Conservation (phyloP, 2,113 vertebrate species). For the Notothenia rossii region DNA sequence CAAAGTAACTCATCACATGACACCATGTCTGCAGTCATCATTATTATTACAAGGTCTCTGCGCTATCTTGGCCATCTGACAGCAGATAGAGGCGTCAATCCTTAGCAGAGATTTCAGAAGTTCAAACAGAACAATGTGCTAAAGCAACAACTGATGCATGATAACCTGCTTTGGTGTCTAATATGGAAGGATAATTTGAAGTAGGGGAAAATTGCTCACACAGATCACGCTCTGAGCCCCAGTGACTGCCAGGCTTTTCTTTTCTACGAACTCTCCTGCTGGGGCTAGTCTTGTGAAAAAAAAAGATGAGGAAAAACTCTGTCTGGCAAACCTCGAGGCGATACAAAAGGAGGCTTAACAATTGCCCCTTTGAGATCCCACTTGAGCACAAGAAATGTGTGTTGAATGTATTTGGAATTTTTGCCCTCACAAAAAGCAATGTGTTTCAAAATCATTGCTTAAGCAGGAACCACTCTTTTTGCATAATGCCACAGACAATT, state of each 20-base stretch:
- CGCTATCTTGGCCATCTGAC: too few relatives aligned
- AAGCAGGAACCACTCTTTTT: not conserved
- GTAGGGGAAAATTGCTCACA: not conserved
- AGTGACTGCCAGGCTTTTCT: constrained; percentile 29
- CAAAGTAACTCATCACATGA: not conserved
- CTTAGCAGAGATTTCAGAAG: not conserved
- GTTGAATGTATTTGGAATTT: constrained; percentile 20
- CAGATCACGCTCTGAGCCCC: constrained; percentile 58
- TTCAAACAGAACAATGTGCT: constrained; percentile 10
- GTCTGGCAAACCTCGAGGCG: constrained; percentile 38
- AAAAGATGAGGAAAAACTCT: not conserved
- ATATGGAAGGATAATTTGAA: not conserved
- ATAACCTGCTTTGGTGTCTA: too few relatives aligned
- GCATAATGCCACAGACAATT: not conserved
- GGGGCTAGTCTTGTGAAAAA: constrained; percentile 19
- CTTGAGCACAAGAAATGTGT: constrained; percentile 49
- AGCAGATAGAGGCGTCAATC: not conserved
- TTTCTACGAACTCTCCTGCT: constrained; percentile 36
- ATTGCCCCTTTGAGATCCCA: constrained; percentile 59
- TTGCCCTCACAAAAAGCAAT: not conserved
- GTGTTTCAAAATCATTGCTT: not conserved
- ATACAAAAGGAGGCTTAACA: constrained; percentile 51
- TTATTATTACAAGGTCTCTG: not conserved
- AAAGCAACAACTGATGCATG: not conserved
- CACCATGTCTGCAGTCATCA: not conserved